phyloP scores from a whole-genome alignment of 2,797 vertebrate genomes.

The Potorous gilbertii region DNA sequence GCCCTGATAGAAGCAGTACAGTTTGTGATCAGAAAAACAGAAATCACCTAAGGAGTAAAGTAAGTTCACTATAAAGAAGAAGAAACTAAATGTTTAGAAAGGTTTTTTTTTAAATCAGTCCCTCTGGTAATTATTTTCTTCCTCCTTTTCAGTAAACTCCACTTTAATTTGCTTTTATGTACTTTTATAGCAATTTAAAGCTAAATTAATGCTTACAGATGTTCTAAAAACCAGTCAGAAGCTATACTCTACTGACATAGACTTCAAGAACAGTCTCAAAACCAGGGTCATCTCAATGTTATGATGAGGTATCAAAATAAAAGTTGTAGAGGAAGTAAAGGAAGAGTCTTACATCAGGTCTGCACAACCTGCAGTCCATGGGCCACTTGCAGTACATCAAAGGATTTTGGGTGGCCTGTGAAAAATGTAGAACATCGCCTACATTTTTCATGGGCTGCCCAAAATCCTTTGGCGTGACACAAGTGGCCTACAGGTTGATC shows the following conservation, averaged over 20 bases:
- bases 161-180: background rate
- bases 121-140: background rate
- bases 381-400: too few relatives aligned
- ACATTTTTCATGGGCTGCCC: too few relatives aligned
- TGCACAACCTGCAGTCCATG: too few relatives aligned
- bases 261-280: background rate
- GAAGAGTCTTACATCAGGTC: background rate
- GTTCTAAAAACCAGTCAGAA: background rate
- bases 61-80: constrained; percentile 45
- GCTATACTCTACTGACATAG: background rate
- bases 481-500: too few relatives aligned
- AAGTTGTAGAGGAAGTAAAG: background rate
- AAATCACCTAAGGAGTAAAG: constrained; percentile 63
- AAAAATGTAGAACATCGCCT: too few relatives aligned
- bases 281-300: background rate
- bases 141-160: background rate
- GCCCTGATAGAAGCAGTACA: constrained; percentile 30
- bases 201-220: background rate
- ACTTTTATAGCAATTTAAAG: background rate
- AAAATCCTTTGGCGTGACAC: too few relatives aligned
- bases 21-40: constrained; percentile 62
- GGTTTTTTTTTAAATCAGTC: background rate
- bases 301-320: background rate
- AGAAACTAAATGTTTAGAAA: constrained; percentile 16
- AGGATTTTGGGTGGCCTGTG: too few relatives aligned